A percentile compares a stretch with the other conserved stretches of the same genome.
These are phyloP conservation scores for Gambelia wislizenii DNA, from an alignment of 2,797 vertebrate genomes.

Conservation along the genomic window DNA sequence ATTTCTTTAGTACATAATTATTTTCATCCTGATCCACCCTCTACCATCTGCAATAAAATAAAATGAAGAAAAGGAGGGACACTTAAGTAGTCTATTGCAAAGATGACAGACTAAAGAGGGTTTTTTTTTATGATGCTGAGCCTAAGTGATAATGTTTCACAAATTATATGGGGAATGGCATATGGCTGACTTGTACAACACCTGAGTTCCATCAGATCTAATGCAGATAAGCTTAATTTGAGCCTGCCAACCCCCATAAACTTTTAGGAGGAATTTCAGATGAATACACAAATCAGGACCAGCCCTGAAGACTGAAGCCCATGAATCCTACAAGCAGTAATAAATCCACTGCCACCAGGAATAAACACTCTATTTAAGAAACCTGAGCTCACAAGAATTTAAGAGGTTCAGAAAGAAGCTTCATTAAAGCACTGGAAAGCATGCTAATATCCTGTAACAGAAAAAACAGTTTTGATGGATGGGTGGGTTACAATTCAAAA, in stretches of 20 bases:
- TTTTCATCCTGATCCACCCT: not conserved
- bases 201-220: constrained; percentile 40
- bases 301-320: constrained; percentile 15
- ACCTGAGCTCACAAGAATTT: constrained; percentile 42
- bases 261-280: constrained; percentile 38
- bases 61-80: not conserved
- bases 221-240: constrained; percentile 35
- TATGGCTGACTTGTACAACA: constrained; percentile 26
- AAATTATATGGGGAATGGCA: constrained; percentile 24
- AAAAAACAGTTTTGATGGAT: constrained; percentile 24
- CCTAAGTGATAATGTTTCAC: constrained; percentile 29
- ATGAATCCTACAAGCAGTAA: constrained; percentile 41
- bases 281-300: constrained; percentile 37
- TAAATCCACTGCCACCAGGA: constrained; percentile 49
- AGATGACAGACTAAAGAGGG: constrained; percentile 21
- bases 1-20: constrained; percentile 35
- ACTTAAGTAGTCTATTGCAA: constrained; percentile 10
- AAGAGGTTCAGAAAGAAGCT: constrained; percentile 39
- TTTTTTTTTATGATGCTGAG: constrained; percentile 13
- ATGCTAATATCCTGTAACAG: constrained; percentile 19
- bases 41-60: constrained; percentile 21
- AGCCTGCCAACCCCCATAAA: not conserved
- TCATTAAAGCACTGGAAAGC: constrained; percentile 27
- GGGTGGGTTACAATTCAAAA: constrained; percentile 15
- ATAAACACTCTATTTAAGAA: constrained; percentile 51